Percentiles rank a stretch among this genome's conserved stretches.
Evolutionary conservation across 2,888 invertebrate species (phyloP).

Genomic region (Machimus atricapillus): DNA sequence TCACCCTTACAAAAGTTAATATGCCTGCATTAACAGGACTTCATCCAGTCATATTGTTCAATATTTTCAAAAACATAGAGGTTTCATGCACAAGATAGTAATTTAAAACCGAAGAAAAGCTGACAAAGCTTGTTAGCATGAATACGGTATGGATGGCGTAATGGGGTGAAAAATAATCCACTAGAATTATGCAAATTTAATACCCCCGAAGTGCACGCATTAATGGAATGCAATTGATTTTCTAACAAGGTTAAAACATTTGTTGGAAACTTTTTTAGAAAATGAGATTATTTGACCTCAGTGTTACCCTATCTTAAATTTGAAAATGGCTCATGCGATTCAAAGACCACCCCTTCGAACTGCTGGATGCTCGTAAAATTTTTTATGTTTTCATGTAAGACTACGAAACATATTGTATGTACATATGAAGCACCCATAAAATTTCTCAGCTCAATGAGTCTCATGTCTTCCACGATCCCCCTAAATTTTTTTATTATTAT

Average conservation of each 20-base stretch:
- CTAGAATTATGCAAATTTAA: slow-evolving; percentile 15
- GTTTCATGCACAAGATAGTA: neutral
- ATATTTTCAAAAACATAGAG: neutral
- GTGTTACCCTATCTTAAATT: neutral
- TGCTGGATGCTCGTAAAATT: neutral
- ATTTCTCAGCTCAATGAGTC: neutral
- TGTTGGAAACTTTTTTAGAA: neutral
- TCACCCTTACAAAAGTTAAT: neutral
- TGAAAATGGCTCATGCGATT: neutral
- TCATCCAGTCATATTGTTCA: neutral
- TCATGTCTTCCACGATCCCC: neutral
- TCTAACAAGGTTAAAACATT: neutral
- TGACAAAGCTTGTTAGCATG: neutral
- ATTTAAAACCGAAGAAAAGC: neutral
- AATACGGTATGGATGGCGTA: neutral
- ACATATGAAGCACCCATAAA: neutral
- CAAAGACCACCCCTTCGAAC: neutral
- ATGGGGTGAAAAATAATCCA: neutral
- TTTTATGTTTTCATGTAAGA: neutral
- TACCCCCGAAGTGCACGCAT: neutral
- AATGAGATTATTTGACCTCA: neutral
- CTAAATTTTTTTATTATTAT: neutral
- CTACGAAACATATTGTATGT: neutral
- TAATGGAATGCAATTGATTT: neutral
- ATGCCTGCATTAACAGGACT: neutral